Base-by-base conservation (phyloP, 1,140 invertebrate genomes). In the Aphelenchoides fujianensis region DNA sequence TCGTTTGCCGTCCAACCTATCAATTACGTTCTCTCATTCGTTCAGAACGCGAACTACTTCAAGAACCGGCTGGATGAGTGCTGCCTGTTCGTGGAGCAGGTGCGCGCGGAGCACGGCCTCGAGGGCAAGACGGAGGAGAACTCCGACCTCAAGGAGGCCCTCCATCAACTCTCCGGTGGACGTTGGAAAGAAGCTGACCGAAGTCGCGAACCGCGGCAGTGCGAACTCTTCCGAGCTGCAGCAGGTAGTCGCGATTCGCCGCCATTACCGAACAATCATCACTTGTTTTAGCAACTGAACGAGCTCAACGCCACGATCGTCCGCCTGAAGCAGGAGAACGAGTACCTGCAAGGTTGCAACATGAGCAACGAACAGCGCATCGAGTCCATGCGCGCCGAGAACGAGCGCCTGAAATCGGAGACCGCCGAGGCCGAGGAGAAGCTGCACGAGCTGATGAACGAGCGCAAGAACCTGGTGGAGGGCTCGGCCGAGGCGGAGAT, bases 391-490 rank as follows among this genome's bases (percentile, higher is more conserved):
- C 55, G 23, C 12, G 23, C 5, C 19, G 55, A 59, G 19, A 59
- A 59, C 34, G 55, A 59, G 28, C 5, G 55, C 28, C 23, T 59
- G 19, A 59, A 59, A 59, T 27, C 19, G 55, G 55, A 34, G 31
- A 66, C 36, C 32, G 1, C 12, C 34, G 55, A 5, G 19, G 34
- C 55, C 23, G 55, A 66, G 34, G 16, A 30, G 12, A 37, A 30
- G 2, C 32, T 66, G 32, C 16, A 66, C n/a, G 32, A 36, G 31
- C 16, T 66, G 31, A 12, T 34, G 34, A 34, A 2, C 31, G 63
- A 66, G 53, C 16, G 32, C 12, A 66, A 66, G 31, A 66, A 66
- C 31, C 32, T 66, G 31, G 63, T 37, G 1, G 63, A 66, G 34
- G 12, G 12, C 16, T 41, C 63, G 2, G 63, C 16, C 1, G 27